A percentile compares a stretch with the other conserved stretches of the same genome.
Evolutionary conservation across 2,797 vertebrate genomes (phyloP).

Genomic region (Merluccius polli): DNA sequence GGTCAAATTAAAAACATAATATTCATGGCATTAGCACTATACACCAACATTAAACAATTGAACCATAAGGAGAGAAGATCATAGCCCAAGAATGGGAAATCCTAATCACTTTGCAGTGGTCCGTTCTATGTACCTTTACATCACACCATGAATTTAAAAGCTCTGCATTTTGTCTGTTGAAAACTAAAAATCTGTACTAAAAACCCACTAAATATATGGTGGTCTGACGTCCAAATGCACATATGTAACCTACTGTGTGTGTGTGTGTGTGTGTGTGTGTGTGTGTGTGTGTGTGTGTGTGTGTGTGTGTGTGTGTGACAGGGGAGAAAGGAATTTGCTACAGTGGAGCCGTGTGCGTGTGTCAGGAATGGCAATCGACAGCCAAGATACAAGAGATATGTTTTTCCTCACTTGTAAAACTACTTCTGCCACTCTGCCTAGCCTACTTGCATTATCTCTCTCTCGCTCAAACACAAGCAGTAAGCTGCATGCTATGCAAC

Average conservation of each 20-base stretch:
- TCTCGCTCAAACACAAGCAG: background rate
- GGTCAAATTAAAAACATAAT: background rate
- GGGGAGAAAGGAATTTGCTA: background rate
- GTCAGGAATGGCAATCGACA: background rate
- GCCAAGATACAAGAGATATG: background rate
- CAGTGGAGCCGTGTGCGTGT: background rate
- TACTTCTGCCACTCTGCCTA: background rate
- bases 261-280: background rate
- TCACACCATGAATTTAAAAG: background rate
- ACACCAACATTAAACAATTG: background rate
- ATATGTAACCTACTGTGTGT: background rate
- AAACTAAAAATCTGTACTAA: background rate
- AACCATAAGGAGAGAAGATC: background rate
- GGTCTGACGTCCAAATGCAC: background rate
- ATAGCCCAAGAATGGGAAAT: background rate
- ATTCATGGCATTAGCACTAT: background rate
- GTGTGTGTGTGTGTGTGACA: background rate
- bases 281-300: background rate
- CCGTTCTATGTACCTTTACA: background rate
- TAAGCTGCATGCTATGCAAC: background rate
- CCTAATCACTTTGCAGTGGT: slow-evolving; percentile 3
- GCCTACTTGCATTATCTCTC: background rate
- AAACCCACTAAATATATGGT: background rate
- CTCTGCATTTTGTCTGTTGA: too few species aligned
- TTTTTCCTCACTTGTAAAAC: background rate